phyloP scores from a whole-genome alignment of 2,113 vertebrate genomes.

The Cebus imitator region DNA sequence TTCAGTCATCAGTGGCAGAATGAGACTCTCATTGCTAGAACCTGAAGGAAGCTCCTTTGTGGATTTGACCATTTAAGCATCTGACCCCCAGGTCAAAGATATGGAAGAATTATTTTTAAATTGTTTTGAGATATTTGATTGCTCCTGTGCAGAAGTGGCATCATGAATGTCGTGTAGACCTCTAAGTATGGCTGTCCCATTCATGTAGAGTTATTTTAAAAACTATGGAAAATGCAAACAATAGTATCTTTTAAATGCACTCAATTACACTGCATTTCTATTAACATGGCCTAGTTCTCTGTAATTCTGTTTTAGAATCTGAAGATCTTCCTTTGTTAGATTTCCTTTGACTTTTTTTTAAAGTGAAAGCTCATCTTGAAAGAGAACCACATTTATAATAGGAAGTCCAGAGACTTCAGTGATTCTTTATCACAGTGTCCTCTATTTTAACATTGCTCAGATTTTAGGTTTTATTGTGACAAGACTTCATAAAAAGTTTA shows the following conservation, averaged over 20 bases:
- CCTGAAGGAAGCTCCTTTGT: not conserved
- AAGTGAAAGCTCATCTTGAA: conserved; percentile 22
- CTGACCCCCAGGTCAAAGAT: not conserved
- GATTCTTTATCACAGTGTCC: not conserved
- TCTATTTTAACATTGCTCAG: conserved; percentile 28
- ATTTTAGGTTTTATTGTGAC: conserved; percentile 41
- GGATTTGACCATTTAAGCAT: not conserved
- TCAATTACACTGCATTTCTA: not conserved
- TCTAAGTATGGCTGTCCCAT: not conserved
- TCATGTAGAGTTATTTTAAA: not conserved
- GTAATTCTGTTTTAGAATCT: conserved; percentile 37
- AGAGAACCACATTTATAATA: conserved; percentile 37
- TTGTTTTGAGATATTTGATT: not conserved
- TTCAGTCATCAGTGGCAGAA: not conserved
- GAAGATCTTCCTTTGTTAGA: conserved; percentile 14
- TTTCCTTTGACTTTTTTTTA: conserved; percentile 23
- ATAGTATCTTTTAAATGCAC: not conserved
- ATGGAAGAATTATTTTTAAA: not conserved
- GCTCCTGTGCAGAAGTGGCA: not conserved
- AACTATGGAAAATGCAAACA: not conserved
- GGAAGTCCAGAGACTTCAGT: conserved; percentile 11
- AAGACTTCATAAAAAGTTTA: conserved; percentile 3
- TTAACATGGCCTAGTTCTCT: conserved; percentile 21
- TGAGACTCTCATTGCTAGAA: not conserved
- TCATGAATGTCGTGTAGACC: not conserved